Evolutionary conservation across 2,888 invertebrate species (phyloP), one percentile per base, ranked within the genome.

Genomic region (Synergus gifuensis): DNA sequence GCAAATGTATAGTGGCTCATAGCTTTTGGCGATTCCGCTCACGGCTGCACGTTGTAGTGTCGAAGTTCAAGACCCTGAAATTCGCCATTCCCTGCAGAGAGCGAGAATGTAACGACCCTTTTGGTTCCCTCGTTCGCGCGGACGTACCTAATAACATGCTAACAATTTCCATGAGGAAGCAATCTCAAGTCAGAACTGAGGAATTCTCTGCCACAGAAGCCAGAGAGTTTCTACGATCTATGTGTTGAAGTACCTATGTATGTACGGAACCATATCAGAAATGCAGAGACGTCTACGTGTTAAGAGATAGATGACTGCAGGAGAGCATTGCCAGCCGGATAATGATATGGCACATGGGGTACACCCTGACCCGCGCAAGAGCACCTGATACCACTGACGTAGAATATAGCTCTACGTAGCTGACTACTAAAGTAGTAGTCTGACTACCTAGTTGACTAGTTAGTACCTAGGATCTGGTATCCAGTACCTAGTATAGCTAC

Each of bases 141-240:
- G 62, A 60, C 60, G 44, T 49, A 54, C 62, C 62, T 78, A 62
- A 78, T 73, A 78, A 66, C 46, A 78, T 54, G 66, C 78, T 63
- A 76, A 42, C 79, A 63, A 76, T 64, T 79, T 79, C 73, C 69
- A 67, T 58, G 64, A 79, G 79, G 78, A 78, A 76, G 79, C 46
- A 79, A 79, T 79, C 76, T 79, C 79, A 60, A 63, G 76, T 54
- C 54, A n/a, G 54, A 7, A 46, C 18, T 76, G 49, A 36, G 42
- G 11, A 78, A 58, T 73, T 78, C 66, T 42, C 60, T 62, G 44
- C 62, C 28, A 60, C 46, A 63, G 62, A 79, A 78, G 76, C 76
- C 76, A 54, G 44, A 46, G 44, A 44, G 67, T 18, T 46, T 67
- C 22, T 28, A 16, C 28, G 63, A 36, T 63, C 14, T 66, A 67